These are phyloP conservation scores for Tetrapedia diversipes DNA, from an alignment of 2,888 invertebrate species.

Conservation along the genomic window DNA sequence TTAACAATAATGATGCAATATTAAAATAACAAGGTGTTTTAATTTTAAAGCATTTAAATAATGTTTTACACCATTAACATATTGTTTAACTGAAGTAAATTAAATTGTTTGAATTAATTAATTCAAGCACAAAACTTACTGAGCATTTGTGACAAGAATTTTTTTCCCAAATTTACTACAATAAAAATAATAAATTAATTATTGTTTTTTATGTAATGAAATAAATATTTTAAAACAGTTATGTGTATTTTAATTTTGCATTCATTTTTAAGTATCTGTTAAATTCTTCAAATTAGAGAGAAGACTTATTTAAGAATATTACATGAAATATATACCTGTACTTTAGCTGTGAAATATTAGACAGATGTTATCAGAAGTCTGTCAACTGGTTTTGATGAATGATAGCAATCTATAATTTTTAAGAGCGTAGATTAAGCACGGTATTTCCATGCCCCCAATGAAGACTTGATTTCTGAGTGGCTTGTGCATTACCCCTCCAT, in stretches of 20 bases:
- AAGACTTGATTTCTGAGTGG: conserved; percentile 67
- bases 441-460: conserved; percentile 64
- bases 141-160: no score
- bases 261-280: neutral
- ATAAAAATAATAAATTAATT: neutral
- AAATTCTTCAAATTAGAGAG: neutral
- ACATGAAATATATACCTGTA: neutral
- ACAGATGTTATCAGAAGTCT: conserved; percentile 35
- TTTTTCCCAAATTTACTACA: neutral
- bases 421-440: conserved; percentile 41
- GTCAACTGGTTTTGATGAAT: conserved; percentile 46
- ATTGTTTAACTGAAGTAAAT: neutral
- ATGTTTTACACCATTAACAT: neutral
- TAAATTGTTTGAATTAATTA: neutral
- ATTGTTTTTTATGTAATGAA: neutral
- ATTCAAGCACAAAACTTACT: neutral
- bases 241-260: neutral
- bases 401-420: conserved; percentile 39
- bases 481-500: conserved; percentile 66
- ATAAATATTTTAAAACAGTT: neutral
- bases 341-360: conserved; percentile 17
- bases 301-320: neutral
- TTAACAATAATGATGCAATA: neutral
- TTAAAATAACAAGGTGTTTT: neutral
- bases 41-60: neutral